These are phyloP conservation scores for Ostrea edulis DNA, from an alignment of 1,140 invertebrate genomes.

Conservation along the genomic window DNA sequence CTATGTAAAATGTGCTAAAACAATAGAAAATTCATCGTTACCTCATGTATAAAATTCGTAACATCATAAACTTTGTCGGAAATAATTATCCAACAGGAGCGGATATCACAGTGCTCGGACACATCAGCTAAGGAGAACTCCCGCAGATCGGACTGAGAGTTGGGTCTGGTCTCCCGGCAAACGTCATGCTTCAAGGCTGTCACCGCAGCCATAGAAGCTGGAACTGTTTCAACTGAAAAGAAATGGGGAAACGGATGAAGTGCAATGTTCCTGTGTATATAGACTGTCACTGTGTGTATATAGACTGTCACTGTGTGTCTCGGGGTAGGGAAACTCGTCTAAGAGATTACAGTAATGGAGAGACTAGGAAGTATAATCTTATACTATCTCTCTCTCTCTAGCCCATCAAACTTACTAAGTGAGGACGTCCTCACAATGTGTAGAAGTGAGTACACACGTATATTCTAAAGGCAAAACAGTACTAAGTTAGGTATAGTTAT, in stretches of 20 bases:
- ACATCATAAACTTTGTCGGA: constrained; percentile 74
- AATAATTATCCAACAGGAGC: constrained; percentile 74
- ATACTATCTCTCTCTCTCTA: too few species aligned
- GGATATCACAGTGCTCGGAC: constrained; percentile 63
- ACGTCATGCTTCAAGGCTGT: background rate
- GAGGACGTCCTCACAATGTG: too few species aligned
- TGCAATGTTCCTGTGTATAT: background rate
- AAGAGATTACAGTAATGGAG: too few species aligned
- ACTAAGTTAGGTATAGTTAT: too few species aligned
- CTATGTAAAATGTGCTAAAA: too few species aligned
- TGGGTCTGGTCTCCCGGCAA: background rate
- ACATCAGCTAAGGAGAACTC: constrained; percentile 66
- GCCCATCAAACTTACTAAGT: too few species aligned
- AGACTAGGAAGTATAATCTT: too few species aligned
- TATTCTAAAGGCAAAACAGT: too few species aligned
- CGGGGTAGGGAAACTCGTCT: too few species aligned
- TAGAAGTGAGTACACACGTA: too few species aligned
- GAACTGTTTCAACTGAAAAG: background rate
- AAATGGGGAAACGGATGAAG: background rate
- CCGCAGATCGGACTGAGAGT: background rate
- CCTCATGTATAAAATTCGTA: constrained; percentile 71
- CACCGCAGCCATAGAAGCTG: background rate
- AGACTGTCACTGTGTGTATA: background rate
- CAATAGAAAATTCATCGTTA: constrained; percentile 54
- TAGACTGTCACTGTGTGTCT: background rate